Base-by-base conservation (phyloP, 2,113 vertebrate species). In the Procavia capensis region DNA sequence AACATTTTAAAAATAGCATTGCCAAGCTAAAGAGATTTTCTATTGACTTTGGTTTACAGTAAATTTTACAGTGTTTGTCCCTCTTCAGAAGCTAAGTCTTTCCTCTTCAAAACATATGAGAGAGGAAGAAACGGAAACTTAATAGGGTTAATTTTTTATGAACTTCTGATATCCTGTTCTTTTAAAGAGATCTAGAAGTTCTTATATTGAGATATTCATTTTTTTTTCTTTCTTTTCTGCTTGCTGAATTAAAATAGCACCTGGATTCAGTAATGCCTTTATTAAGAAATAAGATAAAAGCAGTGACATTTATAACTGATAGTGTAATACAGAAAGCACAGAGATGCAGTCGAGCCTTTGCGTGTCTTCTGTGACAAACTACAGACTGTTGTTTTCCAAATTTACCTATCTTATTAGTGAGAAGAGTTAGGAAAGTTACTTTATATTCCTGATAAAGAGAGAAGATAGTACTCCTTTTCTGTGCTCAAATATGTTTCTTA, bases 41-140 rank as follows among this genome's bases (percentile, higher is more conserved):
- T 66, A 29, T 91, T 91, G 74, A 93, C 16, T 78, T 88, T 88
- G 59, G 59, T 90, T 87, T 90, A 50, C 22, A 82, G 10, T 57
- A 84, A 70, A 57, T 45, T 85, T 59, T 89, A 24, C 61, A n/a
- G 11, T 27, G 19, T 20, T 50, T 70, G 22, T 63, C 19, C 25
- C n/a, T 85, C 78, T 88, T 68, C 43, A 80, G 70, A 93, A 31
- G 45, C 9, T 79, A 70, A 89, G 16, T 68, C 50, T 75, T 83
- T 94, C 34, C 22, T 61, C 54, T 85, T 89, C 24, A 79, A 57
- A 27, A 2, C 54, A 1, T 75, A 29, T 74, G 89, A 83, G 31
- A 72, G 72, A 81, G 31, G 34, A 72, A 45, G 54, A 59, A 14
- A 68, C 17, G 20, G 57, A 91, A 86, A 75, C 43, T 93, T 78